phyloP scores from a whole-genome alignment of 37 sponge, comb jelly and placozoan species.

The Halisarca cf. caerulea region DNA sequence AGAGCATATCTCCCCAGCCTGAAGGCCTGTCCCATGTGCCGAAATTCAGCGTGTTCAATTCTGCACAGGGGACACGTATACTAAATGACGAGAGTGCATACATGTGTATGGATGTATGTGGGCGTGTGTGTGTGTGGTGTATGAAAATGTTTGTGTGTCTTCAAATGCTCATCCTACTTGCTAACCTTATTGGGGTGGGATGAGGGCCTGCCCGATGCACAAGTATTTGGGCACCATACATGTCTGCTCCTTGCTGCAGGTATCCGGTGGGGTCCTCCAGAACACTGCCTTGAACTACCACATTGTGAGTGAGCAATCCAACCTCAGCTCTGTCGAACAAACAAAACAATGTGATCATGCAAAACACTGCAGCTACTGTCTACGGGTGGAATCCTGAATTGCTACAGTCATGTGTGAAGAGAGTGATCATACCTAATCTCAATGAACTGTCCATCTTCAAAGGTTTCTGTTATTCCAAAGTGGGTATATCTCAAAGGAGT shows the following conservation, averaged over 20 bases:
- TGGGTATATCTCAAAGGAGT: constrained; percentile 59
- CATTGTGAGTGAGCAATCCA: constrained; percentile 84
- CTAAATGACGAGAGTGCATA: no score
- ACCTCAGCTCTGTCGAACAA: constrained; percentile 69
- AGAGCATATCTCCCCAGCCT: constrained; percentile 91
- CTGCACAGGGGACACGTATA: constrained; percentile 33
- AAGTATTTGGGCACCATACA: constrained; percentile 83
- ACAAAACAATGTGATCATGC: background rate
- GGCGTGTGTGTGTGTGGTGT: background rate
- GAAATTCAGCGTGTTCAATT: constrained; percentile 77
- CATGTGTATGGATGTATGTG: background rate
- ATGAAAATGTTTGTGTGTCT: no score
- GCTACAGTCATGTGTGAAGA: background rate
- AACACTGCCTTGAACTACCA: constrained; percentile 67
- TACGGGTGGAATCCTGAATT: background rate
- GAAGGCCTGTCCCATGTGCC: constrained; percentile 84
- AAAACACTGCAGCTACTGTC: no score
- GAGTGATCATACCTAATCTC: constrained; percentile 62
- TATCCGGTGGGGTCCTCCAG: constrained; percentile 1
- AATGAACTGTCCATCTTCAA: constrained; percentile 78
- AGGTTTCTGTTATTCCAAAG: constrained; percentile 68
- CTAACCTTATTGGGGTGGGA: constrained; percentile 76
- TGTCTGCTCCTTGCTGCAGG: constrained; percentile 59
- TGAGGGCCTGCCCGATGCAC: constrained; percentile 74
- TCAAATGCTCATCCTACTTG: no score